Percentiles rank a stretch among this genome's conserved stretches.
phyloP scores from a whole-genome alignment of 2,113 vertebrate species.

The Pomatostomus ruficeps region DNA sequence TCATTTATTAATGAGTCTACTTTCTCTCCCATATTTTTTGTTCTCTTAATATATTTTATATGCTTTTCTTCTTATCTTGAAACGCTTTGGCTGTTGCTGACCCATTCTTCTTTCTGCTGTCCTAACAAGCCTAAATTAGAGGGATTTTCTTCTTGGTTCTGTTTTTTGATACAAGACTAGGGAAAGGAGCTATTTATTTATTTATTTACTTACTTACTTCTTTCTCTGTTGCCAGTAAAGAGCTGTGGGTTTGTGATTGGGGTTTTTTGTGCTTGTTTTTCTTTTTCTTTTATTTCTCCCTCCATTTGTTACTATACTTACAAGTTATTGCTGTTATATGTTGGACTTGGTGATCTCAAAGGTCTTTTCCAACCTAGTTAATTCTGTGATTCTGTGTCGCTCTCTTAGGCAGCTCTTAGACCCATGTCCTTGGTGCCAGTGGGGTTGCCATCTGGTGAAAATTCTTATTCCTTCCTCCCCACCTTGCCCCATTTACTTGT shows the following conservation, averaged over 20 bases:
- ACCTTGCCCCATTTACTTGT: neutral
- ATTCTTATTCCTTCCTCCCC: neutral
- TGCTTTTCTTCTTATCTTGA: neutral
- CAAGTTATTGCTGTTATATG: neutral
- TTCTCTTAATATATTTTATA: neutral
- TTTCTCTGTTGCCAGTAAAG: neutral
- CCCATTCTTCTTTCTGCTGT: neutral
- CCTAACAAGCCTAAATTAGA: neutral
- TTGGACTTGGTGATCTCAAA: neutral
- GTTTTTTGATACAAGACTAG: neutral
- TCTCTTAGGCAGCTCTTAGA: neutral
- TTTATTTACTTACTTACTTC: neutral
- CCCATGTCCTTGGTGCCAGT: neutral
- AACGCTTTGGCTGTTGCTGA: neutral
- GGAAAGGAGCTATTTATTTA: neutral
- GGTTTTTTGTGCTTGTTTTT: neutral
- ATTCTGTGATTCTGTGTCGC: neutral
- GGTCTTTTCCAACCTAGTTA: neutral
- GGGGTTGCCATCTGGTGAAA: neutral
- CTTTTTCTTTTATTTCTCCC: neutral
- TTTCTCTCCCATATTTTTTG: neutral
- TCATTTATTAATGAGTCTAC: conserved; percentile 15
- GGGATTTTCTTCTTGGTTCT: neutral
- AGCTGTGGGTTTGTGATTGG: neutral
- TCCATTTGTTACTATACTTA: neutral